Evolutionary conservation across 37 sponge, comb jelly and placozoan species (phyloP).

Genomic region (Diacarnus erythraeanus): DNA sequence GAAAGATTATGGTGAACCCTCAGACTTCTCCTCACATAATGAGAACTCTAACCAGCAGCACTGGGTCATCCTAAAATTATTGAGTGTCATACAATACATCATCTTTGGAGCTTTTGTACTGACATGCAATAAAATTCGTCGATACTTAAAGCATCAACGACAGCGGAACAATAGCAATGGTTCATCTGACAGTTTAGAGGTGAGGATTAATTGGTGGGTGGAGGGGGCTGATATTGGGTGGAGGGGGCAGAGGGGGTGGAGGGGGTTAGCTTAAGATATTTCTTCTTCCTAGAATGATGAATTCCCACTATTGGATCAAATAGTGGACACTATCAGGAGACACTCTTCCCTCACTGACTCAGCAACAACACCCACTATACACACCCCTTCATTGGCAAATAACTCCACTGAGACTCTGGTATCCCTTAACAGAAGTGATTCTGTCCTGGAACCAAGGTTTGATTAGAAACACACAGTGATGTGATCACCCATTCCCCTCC

Average conservation of each 20-base stretch:
- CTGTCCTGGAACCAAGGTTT: neutral
- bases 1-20: neutral
- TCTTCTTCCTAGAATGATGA: slow-evolving; percentile 23
- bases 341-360: neutral
- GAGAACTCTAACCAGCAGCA: neutral
- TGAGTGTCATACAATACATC: slow-evolving; percentile 8
- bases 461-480: neutral
- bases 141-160: neutral
- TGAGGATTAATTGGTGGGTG: no score
- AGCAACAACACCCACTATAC: neutral
- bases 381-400: neutral
- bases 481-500: no score
- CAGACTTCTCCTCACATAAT: neutral
- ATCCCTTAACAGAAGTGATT: neutral
- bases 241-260: no score
- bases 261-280: no score
- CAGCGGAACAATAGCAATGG: neutral
- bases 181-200: neutral
- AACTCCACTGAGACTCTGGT: slow-evolving; percentile 7
- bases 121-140: neutral
- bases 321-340: neutral
- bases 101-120: slow-evolving; percentile 38
- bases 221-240: no score
- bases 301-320: neutral
- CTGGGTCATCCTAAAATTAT: neutral